Percentiles rank a stretch among this genome's conserved stretches.
Conservation (phyloP, 2,888 invertebrate species). For the Metallyticus violacea region DNA sequence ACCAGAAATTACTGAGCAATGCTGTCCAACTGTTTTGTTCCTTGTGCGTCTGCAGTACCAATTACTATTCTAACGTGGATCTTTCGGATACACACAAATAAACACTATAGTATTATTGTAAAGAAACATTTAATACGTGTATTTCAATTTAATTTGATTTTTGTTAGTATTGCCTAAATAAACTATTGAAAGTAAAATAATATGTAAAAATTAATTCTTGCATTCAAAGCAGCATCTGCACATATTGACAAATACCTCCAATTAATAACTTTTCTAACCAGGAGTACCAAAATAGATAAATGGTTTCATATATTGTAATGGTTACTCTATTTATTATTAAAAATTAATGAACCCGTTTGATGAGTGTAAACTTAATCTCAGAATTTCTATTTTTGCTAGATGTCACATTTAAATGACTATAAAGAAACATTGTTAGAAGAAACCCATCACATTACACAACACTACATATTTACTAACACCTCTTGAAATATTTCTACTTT, state of each 20-base stretch:
- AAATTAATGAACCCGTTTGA: not conserved
- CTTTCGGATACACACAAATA: not conserved
- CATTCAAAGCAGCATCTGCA: too few relatives aligned
- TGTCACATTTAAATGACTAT: not conserved
- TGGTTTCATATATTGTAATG: not conserved
- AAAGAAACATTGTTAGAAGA: not conserved
- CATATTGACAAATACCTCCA: too few relatives aligned
- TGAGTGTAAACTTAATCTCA: not conserved
- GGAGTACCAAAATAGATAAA: not conserved
- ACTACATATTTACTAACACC: not conserved
- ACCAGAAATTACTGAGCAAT: not conserved
- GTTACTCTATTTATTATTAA: not conserved
- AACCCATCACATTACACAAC: not conserved
- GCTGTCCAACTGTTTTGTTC: not conserved
- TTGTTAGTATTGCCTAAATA: too few relatives aligned
- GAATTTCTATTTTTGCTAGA: not conserved
- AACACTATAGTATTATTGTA: too few relatives aligned
- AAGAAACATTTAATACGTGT: too few relatives aligned
- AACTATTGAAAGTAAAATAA: too few relatives aligned
- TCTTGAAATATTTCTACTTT: not conserved
- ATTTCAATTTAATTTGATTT: too few relatives aligned
- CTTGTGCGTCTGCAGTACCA: constrained; percentile 8
- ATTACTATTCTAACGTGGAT: not conserved
- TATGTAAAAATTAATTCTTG: too few relatives aligned
- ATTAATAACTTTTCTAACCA: not conserved